Conservation (phyloP, 1,140 invertebrate genomes). For the Vollenhovia emeryi region DNA sequence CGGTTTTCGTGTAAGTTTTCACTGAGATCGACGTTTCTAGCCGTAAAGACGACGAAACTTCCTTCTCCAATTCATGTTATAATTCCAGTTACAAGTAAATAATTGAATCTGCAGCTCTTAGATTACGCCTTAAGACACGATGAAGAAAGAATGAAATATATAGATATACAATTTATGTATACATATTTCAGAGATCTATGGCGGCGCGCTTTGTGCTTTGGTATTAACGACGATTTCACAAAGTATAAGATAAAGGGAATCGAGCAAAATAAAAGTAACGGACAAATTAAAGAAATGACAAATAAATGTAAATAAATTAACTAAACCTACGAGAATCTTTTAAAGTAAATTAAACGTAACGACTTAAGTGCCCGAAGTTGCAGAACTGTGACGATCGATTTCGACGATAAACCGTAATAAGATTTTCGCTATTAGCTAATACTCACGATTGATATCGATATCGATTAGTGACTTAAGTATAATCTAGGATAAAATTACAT, state of each 20-base stretch:
- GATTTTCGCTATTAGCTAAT: neutral
- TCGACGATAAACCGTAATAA: neutral
- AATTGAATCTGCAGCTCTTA: neutral
- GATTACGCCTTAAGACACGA: neutral
- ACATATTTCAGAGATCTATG: neutral
- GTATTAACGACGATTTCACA: slow-evolving; percentile 20
- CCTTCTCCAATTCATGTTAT: neutral
- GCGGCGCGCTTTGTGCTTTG: neutral
- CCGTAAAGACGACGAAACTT: slow-evolving; percentile 12
- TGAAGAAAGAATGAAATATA: neutral
- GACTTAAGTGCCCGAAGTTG: neutral
- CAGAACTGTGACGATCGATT: neutral
- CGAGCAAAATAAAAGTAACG: slow-evolving; percentile 27
- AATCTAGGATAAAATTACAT: slow-evolving; percentile 9
- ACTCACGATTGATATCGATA: neutral
- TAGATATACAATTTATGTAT: neutral
- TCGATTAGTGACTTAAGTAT: slow-evolving; percentile 13
- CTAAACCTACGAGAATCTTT: slow-evolving; percentile 17
- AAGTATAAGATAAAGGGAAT: slow-evolving; percentile 1
- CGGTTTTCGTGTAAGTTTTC: neutral
- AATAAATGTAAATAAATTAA: slow-evolving; percentile 11
- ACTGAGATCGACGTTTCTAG: neutral
- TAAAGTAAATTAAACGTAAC: neutral
- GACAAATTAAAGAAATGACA: slow-evolving; percentile 19
- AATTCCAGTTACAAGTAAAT: neutral